Evolutionary conservation across 1,140 invertebrate genomes (phyloP).

Genomic region (Nomia melanderi): DNA sequence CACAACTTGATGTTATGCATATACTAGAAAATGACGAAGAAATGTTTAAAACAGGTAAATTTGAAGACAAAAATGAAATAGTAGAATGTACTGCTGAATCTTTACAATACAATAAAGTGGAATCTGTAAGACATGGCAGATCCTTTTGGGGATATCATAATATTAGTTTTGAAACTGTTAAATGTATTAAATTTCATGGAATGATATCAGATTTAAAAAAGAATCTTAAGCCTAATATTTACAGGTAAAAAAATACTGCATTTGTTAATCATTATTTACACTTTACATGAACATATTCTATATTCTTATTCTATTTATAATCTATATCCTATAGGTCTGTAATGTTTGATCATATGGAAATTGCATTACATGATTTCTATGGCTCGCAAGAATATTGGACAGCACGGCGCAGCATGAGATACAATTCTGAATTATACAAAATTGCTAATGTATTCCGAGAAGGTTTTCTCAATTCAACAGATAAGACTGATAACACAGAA

Average conservation of each 20-base stretch:
- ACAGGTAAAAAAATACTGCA: constrained; percentile 66
- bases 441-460: constrained; percentile 88
- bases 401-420: constrained; percentile 95
- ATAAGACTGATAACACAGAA: constrained; percentile 84
- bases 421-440: constrained; percentile 86
- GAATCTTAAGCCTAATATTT: constrained; percentile 75
- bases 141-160: constrained; percentile 85
- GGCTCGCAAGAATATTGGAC: constrained; percentile 92
- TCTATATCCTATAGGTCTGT: constrained; percentile 82
- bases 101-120: constrained; percentile 80
- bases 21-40: constrained; percentile 93
- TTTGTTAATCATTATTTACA: constrained; percentile 2
- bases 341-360: constrained; percentile 93
- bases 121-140: constrained; percentile 73
- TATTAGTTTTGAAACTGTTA: constrained; percentile 84
- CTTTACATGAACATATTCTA: too few species aligned
- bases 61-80: constrained; percentile 91
- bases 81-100: constrained; percentile 79
- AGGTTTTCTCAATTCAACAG: constrained; percentile 86
- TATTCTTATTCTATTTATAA: constrained; percentile 53
- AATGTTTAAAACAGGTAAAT: constrained; percentile 90
- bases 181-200: constrained; percentile 94
- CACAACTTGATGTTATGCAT: constrained; percentile 88
- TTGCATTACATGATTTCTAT: constrained; percentile 92
- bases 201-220: constrained; percentile 84